A percentile compares a stretch with the other conserved stretches of the same genome.
phyloP scores from a whole-genome alignment of 2,888 invertebrate genomes.

The Nephrocerus scutellatus region DNA sequence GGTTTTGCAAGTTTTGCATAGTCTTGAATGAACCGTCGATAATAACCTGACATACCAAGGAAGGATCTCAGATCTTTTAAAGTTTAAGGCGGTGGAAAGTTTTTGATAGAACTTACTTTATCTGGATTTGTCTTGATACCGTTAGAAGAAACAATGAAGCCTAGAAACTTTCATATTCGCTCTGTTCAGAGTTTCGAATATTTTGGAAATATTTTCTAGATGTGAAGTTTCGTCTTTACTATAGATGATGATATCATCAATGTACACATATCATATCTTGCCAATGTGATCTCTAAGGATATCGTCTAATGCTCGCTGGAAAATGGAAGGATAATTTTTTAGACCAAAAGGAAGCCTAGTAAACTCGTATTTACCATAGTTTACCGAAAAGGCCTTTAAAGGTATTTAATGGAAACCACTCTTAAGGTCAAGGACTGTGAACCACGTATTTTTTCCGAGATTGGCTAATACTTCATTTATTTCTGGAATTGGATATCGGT shows the following conservation, averaged over 20 bases:
- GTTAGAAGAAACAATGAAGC: slow-evolving; percentile 1
- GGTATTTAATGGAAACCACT: slow-evolving; percentile 16
- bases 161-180: slow-evolving; percentile 15
- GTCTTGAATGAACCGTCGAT: slow-evolving; percentile 10
- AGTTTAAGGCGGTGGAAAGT: slow-evolving; percentile 8
- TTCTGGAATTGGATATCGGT: slow-evolving; percentile 15
- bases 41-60: slow-evolving; percentile 12
- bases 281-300: slow-evolving; percentile 13
- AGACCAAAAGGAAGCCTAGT: slow-evolving; percentile 15
- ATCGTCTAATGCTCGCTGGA: slow-evolving; percentile 14
- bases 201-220: slow-evolving; percentile 2
- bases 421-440: slow-evolving; percentile 12
- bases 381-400: slow-evolving; percentile 11
- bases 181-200: slow-evolving; percentile 7
- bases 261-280: slow-evolving; percentile 13
- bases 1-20: slow-evolving; percentile 14
- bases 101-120: slow-evolving; percentile 9
- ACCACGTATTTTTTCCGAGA: slow-evolving; percentile 9
- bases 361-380: slow-evolving; percentile 14
- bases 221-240: slow-evolving; percentile 13
- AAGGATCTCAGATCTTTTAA: slow-evolving; percentile 12
- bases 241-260: slow-evolving; percentile 16
- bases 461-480: slow-evolving; percentile 8
- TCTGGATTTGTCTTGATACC: slow-evolving; percentile 10
- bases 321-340: slow-evolving; percentile 16